Base-by-base conservation (phyloP, 2,113 vertebrate species). In the Limanda limanda region DNA sequence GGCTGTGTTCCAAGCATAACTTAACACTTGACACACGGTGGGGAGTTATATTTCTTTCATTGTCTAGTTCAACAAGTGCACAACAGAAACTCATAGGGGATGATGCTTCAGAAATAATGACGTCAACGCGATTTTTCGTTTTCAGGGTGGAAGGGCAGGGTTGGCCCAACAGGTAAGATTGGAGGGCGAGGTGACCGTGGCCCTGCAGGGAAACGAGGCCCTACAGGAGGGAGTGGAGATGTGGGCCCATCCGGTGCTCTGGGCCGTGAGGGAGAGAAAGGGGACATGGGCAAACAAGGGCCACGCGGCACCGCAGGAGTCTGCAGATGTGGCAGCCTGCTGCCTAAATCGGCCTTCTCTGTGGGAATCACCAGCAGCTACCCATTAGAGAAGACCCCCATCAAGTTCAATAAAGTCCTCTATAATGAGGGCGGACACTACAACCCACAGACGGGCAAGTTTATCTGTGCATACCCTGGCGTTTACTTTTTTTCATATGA, bases 401-500 rank as follows among this genome's bases (percentile, higher is more conserved):
- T 99, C 27, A 86, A 96, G 77, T 99, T 99, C 91, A 98, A 99
- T 85, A 99, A 99, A 93, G 93, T 99, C 27, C 95, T 99, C 31
- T 97, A 98, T 81, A 95, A 98, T 0, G 97, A 99, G 87, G 98
- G 97, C 0, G 95, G 94, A 14, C 97, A 99, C 81, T 99, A 99
- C 87, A 97, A 96, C 86, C 95, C 97, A 0, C 90, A 94, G 54
- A 97, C 96, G 0, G 98, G 98, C n/a, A 99, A 99, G 90, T 99
- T 97, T 87, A 95, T 96, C 77, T 98, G 98, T 31, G 96, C 97
- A 0, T 97, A 96, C 84, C 97, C 98, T 0, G 98, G 98, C 14
- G 94, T 98, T 81, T 99, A 99, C 84, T 99, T 96, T 71, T 99
- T 99, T 91, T 98, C 97, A 45, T 99, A 99, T 24, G 96, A 99